Base-by-base conservation (phyloP, 1,140 invertebrate genomes). In the Bicyclus anynana region DNA sequence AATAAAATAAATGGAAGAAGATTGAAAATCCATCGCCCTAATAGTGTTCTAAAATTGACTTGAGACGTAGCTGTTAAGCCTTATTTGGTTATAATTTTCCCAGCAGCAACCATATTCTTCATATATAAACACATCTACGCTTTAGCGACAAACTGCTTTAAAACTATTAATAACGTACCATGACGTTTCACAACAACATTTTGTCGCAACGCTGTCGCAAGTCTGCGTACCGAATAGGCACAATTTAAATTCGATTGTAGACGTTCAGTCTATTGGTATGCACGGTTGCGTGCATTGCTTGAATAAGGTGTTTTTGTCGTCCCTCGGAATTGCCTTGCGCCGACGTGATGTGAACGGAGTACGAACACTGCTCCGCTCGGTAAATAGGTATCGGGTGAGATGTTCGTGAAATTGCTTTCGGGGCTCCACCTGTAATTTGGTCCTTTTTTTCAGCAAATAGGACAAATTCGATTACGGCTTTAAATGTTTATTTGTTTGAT, bases 251-350 rank as follows among this genome's bases (percentile, higher is more conserved):
- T 77, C 74, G 74, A 69, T 78, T 67, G 65, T 62, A 65, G 40
- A 50, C 66, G 59, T 60, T 59, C 40, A 29, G 35, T 55, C 65
- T 52, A 78, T 83, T 80, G 60, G 77, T 75, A 83, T 83, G 81
- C 80, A 78, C 59, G 61, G 35, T 61, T 58, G 68, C 58, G 69
- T 65, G 40, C 57, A 50, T 58, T 53, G 69, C 67, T 78, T 77
- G 79, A 75, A 81, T 81, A 80, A 76, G 72, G 73, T 75, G 78
- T 82, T 85, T 84, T 82, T 81, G 80, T 80, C 62, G 67, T 69
- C 68, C 65, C 60, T 74, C 62, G 68, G 80, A 83, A 84, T 82
- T 68, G 75, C 74, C 72, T 78, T 71, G 77, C 65, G 65, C 20
- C 58, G 60, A 84, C 82, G 80, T 85, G 82, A 63, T 42, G 37